Evolutionary conservation across 2,888 invertebrate genomes (phyloP), one percentile per base, ranked within the genome.

Genomic region (Charanyca ferruginea): DNA sequence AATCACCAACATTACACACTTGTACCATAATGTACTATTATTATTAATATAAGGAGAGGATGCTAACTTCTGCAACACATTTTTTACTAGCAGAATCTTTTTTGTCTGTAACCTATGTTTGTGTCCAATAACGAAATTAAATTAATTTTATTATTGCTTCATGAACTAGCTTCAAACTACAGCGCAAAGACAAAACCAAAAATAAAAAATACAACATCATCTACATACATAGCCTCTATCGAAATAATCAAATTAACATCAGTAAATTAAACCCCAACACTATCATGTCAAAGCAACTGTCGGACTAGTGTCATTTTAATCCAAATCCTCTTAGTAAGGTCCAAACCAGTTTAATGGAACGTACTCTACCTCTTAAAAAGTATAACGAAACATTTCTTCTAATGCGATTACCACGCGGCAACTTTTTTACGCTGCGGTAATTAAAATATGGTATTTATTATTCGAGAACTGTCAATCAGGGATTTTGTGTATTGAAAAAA

Each of bases 261-360:
- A 91, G 87, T 87, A 88, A 90, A 93, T 93, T 93, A 93, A 91
- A 93, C 92, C 87, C 85, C 80, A 87, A 87, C 82, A 87, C 87
- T 85, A 85, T 83, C 82, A 81, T 77, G 88, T 87, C 90, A 87
- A 85, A 87, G 85, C 89, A 87, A 67, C 86, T 91, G 94, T 92
- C 94, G 78, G 88, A 79, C 89, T 91, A 89, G 81, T 81, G 89
- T 92, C 92, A 83, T 53, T 87, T 85, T 86, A 88, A 87, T 85
- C 81, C 62, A 76, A 81, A 85, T 83, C 78, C 77, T 78, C 81
- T 79, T 77, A 76, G 58, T 44, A 59, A 64, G 38, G 52, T 60
- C 70, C 22, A 32, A 76, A 79, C 79, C 62, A 70, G 80, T 74
- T 76, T 69, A 80, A 77, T 81, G 74, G 80, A 71, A 68, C 71